Base-by-base conservation (phyloP, 2,113 vertebrate species). In the Rattus norvegicus region DNA sequence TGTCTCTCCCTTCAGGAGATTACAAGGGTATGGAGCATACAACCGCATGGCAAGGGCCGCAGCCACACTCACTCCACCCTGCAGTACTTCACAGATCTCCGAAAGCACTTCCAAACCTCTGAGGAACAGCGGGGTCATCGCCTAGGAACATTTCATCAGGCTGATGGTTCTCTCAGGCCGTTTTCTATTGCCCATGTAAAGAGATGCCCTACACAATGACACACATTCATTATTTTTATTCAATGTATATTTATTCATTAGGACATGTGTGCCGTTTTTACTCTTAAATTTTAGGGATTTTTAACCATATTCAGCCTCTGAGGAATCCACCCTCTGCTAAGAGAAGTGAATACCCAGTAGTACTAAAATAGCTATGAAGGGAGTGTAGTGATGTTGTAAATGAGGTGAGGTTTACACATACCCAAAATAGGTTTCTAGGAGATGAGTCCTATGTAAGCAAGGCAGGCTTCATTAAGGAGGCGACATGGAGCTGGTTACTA, bases 41-140 rank as follows among this genome's bases (percentile, higher is more conserved):
- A 59, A n/a, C 10, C 11, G 33, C 63, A 30, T 0, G 0, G 16
- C 19, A 24, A n/a, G 20, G 39, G 19, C 39, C 2, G 1, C 2
- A n/a, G 13, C 13, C 28, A 33, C 1, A 16, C 7, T 39, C 67
- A 19, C 49, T 1, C 0, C 33, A 5, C 26, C 4, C 24, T 17
- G 30, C 0, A 43, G 61, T 14, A 22, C 0, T 47, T 61, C 19
- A 79, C 56, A 47, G 7, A 33, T 11, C 65, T 88, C 79, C 56
- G 88, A 43, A 76, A 95, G 4, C 5, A 22, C 22, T 33, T 81
- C 33, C 5, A 61, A 54, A 49, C 24, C 14, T 73, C 90, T 30
- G 14, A 85, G 47, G 54, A 96, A 79, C 43, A 28, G 30, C 10
- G 20, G 2, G 49, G 36, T 49, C 19, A 12, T 72, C 0, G 2